Evolutionary conservation across 2,113 vertebrate species (phyloP).

Genomic region (Ornithorhynchus anatinus): DNA sequence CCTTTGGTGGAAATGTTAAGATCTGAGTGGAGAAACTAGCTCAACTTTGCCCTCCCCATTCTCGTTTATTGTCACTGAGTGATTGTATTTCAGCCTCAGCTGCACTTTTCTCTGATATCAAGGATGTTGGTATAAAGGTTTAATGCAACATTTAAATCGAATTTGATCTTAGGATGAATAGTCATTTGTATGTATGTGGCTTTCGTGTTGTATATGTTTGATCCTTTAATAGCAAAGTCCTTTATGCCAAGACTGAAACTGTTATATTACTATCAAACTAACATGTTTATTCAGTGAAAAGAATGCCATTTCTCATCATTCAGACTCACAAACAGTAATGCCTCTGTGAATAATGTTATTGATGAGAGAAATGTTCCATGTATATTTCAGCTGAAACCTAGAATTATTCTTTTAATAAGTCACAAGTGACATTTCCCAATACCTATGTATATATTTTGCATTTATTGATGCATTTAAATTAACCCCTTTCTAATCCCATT

Average conservation of each 20-base stretch:
- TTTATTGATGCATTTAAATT: slow-evolving; percentile 29
- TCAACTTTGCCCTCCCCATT: not conserved
- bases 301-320: slow-evolving; percentile 15
- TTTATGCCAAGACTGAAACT: not conserved
- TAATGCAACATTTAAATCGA: slow-evolving; percentile 4
- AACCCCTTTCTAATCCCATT: slow-evolving; percentile 22
- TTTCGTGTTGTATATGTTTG: not conserved
- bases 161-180: slow-evolving; percentile 19
- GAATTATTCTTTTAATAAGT: slow-evolving; percentile 21
- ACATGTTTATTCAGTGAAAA: not conserved
- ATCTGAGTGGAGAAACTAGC: not conserved
- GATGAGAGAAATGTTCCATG: not conserved
- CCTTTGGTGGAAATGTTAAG: not conserved
- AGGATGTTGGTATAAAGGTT: slow-evolving; percentile 13
- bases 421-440: slow-evolving; percentile 24
- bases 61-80: slow-evolving; percentile 12
- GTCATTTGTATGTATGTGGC: slow-evolving; percentile 2
- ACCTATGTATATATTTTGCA: slow-evolving; percentile 1
- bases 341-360: not conserved
- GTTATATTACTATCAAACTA: not conserved
- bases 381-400: slow-evolving; percentile 14
- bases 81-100: slow-evolving; percentile 13
- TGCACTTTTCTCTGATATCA: slow-evolving; percentile 21
- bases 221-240: not conserved
- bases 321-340: not conserved